These are phyloP conservation scores for Kobus ellipsiprymnus DNA, from an alignment of 2,113 vertebrate genomes.

Conservation along the genomic window DNA sequence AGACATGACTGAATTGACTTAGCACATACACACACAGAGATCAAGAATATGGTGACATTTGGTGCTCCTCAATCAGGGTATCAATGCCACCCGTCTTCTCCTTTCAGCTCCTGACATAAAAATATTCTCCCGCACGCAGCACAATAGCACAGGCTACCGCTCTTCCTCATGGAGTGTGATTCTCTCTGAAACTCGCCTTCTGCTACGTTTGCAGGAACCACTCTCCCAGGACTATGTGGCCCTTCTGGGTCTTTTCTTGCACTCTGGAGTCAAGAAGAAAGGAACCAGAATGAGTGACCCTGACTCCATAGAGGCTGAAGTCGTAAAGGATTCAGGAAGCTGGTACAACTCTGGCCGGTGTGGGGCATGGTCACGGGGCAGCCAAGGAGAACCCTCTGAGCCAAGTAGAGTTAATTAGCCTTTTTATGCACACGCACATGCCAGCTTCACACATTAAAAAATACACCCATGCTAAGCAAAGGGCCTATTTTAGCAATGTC, in stretches of 20 bases:
- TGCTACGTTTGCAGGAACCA: not conserved
- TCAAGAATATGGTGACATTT: constrained; percentile 1
- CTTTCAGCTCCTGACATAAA: constrained; percentile 49
- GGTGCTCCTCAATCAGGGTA: not conserved
- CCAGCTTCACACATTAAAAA: constrained; percentile 61
- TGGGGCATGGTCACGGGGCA: no score
- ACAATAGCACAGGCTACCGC: not conserved
- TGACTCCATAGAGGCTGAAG: not conserved
- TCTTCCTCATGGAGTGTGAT: not conserved
- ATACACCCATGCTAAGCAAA: constrained; percentile 24
- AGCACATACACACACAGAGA: not conserved
- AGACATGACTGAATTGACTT: not conserved
- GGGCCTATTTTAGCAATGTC: constrained; percentile 39
- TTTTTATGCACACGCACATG: constrained; percentile 64
- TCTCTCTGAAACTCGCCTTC: constrained; percentile 32
- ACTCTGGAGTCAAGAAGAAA: not conserved
- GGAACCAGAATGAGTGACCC: not conserved
- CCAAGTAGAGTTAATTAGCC: constrained; percentile 31
- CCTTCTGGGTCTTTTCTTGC: not conserved
- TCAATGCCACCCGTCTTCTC: not conserved
- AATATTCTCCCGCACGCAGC: constrained; percentile 49
- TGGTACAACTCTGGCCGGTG: not conserved
- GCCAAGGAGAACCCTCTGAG: not conserved
- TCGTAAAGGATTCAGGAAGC: not conserved
- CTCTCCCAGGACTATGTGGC: not conserved